These are phyloP conservation scores for Dascillus cervinus DNA, from an alignment of 2,888 invertebrate genomes.

Conservation along the genomic window DNA sequence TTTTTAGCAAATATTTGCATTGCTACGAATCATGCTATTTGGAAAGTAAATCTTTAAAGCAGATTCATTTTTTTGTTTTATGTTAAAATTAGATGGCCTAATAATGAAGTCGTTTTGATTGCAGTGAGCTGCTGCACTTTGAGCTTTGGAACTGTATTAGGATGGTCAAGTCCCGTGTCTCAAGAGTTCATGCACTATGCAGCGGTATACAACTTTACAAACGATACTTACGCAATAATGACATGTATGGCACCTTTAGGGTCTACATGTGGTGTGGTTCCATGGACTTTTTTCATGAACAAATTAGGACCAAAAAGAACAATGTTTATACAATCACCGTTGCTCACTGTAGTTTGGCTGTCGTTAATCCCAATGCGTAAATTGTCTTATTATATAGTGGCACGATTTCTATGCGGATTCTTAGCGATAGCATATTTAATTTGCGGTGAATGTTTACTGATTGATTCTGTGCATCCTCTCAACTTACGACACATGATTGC, in stretches of 20 bases:
- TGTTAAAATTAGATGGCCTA: too few relatives aligned
- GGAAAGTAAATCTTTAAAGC: too few relatives aligned
- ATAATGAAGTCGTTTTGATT: too few relatives aligned
- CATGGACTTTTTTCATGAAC: conserved; percentile 20
- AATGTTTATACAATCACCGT: conserved; percentile 20
- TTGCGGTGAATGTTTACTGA: conserved; percentile 22
- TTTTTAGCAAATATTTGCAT: too few relatives aligned
- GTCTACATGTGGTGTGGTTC: conserved; percentile 20
- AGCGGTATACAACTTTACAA: conserved; percentile 2
- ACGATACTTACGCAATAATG: conserved; percentile 12
- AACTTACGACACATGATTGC: conserved; percentile 13
- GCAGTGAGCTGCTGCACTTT: conserved; percentile 22
- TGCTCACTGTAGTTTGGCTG: conserved; percentile 20
- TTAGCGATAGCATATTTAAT: conserved; percentile 21
- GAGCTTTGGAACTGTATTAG: conserved; percentile 23
- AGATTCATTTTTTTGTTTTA: too few relatives aligned
- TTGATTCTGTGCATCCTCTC: conserved; percentile 19
- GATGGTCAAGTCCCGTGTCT: conserved; percentile 23
- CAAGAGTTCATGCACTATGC: conserved; percentile 6
- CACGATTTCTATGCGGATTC: conserved; percentile 24
- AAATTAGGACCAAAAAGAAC: conserved; percentile 25
- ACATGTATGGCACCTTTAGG: conserved; percentile 24
- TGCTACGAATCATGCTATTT: too few relatives aligned
- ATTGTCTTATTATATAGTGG: conserved; percentile 6
- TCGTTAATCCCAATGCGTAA: conserved; percentile 7